Base-by-base conservation (phyloP, 2,113 vertebrate species). In the Hemichromis elongatus region DNA sequence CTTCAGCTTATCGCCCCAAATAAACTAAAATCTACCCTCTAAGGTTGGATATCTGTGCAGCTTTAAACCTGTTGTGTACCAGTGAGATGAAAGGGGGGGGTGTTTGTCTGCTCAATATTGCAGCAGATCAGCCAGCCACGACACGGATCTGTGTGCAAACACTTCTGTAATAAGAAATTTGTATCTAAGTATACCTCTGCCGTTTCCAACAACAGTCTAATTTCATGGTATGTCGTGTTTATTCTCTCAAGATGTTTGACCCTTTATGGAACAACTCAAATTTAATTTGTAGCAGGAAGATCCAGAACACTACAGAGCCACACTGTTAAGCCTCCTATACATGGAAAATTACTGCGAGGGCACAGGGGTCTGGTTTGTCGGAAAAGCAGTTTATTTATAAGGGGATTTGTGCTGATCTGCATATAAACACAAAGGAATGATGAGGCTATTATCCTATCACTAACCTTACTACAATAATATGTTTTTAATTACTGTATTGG, bases 191-290 rank as follows among this genome's bases (percentile, higher is more conserved):
- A 89, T 89, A 91, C 88, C 93, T 92, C 88, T 33, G 85, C 85
- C 83, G 88, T 88, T 68, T 68, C 86, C 90, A 84, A 91, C 94
- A 93, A 92, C 93, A 95, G 92, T 95, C 91, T 94, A 96, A 96
- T 96, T 96, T 96, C 95, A 96, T 95, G 95, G 88, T 94, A 92
- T 91, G 92, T 93, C 91, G 86, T 95, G 94, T 93, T 95, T 95
- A 94, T 95, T 96, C 94, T 93, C 94, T 83, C 86, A 92, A 94
- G 93, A 95, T 95, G 94, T 94, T 94, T 87, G 94, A 90, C 94
- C 92, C 90, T 92, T 93, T 93, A 95, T 92, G 93, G 93, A 95
- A 95, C 93, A 92, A 95, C 96, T 96, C 91, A 83, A 93, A 95
- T 95, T 95, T 92, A 93, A 96, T 96, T 96, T 94, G 92, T 68